Conservation (phyloP, 1,140 invertebrate species). For the Nixonia krombeini region DNA sequence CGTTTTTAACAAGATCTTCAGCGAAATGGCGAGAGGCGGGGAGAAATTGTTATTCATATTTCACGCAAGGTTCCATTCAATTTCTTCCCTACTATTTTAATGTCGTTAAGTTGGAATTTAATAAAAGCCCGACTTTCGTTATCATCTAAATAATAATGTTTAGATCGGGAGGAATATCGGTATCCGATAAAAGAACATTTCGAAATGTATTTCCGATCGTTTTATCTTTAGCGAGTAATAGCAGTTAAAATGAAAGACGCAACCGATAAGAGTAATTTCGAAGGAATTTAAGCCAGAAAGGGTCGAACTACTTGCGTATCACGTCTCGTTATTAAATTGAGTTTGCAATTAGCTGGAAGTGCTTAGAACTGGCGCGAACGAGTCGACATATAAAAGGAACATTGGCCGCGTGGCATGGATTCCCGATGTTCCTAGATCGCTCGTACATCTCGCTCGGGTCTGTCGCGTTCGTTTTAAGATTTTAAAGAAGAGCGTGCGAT, state of each 20-base stretch:
- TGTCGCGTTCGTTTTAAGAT: slow-evolving; percentile 24
- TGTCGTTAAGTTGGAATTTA: too few relatives aligned
- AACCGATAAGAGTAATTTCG: slow-evolving; percentile 1
- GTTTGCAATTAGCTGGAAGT: slow-evolving; percentile 1
- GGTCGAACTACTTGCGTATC: not conserved
- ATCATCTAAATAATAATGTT: not conserved
- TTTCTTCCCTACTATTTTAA: too few relatives aligned
- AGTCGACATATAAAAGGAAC: not conserved
- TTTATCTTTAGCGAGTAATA: not conserved
- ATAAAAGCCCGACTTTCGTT: not conserved
- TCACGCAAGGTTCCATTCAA: too few relatives aligned
- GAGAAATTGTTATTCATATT: too few relatives aligned
- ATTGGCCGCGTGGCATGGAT: slow-evolving; percentile 12
- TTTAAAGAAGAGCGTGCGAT: slow-evolving; percentile 28
- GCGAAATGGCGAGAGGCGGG: too few relatives aligned
- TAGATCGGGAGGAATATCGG: not conserved
- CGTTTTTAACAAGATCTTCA: too few relatives aligned
- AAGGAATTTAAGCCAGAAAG: not conserved
- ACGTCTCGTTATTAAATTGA: slow-evolving; percentile 2
- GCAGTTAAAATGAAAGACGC: not conserved
- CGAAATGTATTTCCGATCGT: not conserved
- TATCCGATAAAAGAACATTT: not conserved
- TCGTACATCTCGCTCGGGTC: slow-evolving; percentile 2
- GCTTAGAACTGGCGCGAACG: not conserved
- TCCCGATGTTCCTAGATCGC: slow-evolving; percentile 10